Conservation (phyloP, 2,888 invertebrate species). For the Sesia apiformis region DNA sequence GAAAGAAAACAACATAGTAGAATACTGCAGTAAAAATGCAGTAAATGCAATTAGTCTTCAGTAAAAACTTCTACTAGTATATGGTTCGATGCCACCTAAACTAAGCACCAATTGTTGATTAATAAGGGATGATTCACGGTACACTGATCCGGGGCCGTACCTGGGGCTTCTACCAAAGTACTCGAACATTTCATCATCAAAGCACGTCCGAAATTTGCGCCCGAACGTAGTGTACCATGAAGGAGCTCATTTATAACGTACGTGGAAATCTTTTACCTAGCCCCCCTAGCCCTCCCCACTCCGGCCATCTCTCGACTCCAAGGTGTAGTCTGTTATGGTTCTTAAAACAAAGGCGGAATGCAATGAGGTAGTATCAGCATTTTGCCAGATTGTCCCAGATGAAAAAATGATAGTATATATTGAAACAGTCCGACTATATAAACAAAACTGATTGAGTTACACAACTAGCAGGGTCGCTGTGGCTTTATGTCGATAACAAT, state of each 20-base stretch:
- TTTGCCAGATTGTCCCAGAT: neutral
- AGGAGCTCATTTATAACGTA: neutral
- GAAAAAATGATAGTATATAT: neutral
- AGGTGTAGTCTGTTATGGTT: too few relatives aligned
- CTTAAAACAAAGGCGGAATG: neutral
- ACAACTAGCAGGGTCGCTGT: neutral
- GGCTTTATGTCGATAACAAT: too few relatives aligned
- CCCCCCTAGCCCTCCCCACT: neutral
- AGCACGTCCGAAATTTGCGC: neutral
- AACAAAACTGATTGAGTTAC: neutral
- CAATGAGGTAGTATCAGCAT: neutral
- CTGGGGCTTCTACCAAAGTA: neutral
- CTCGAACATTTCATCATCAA: neutral
- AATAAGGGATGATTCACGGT: neutral
- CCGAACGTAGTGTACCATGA: neutral
- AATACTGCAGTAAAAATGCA: too few relatives aligned
- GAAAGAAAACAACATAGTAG: too few relatives aligned
- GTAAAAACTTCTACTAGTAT: neutral
- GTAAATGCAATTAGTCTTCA: too few relatives aligned
- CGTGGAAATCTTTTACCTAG: neutral
- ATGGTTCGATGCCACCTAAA: neutral
- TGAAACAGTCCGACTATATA: neutral
- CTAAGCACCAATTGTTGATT: neutral
- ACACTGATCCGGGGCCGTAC: neutral
- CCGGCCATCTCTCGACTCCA: too few relatives aligned